Conservation (phyloP, 1,140 invertebrate genomes). For the Euborellia annulipes region DNA sequence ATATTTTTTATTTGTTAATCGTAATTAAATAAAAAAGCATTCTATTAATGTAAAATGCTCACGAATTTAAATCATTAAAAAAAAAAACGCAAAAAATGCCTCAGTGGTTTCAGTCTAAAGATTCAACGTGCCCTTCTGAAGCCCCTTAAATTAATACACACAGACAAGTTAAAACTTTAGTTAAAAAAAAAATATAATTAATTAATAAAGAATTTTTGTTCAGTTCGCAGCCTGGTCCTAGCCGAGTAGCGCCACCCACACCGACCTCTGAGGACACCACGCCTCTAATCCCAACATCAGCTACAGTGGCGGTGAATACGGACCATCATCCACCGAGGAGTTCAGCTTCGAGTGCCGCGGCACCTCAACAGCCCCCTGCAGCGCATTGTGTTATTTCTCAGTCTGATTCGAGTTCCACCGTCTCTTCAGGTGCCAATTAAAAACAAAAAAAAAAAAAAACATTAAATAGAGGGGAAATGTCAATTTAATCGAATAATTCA, state of each 20-base stretch:
- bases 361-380: conserved; percentile 25
- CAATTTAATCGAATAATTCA: too few species aligned
- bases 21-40: too few species aligned
- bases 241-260: conserved; percentile 42
- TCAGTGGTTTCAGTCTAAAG: too few species aligned
- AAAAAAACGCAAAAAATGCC: too few species aligned
- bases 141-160: too few species aligned
- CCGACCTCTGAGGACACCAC: conserved; percentile 39
- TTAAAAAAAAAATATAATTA: conserved; percentile 9
- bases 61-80: too few species aligned
- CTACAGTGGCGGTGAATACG: neutral
- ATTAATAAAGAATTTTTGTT: conserved; percentile 7
- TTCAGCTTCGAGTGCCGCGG: conserved; percentile 25
- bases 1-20: too few species aligned
- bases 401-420: conserved; percentile 35
- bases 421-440: conserved; percentile 31
- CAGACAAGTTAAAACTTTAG: conserved; percentile 1
- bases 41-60: too few species aligned
- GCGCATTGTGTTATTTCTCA: conserved; percentile 10
- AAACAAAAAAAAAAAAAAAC: too few species aligned
- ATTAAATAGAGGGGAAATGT: too few species aligned
- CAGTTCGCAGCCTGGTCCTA: conserved; percentile 42
- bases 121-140: too few species aligned
- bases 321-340: conserved; percentile 26
- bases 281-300: conserved; percentile 34